Base-by-base conservation (phyloP, 2,113 vertebrate species). In the Dermatemys mawii region DNA sequence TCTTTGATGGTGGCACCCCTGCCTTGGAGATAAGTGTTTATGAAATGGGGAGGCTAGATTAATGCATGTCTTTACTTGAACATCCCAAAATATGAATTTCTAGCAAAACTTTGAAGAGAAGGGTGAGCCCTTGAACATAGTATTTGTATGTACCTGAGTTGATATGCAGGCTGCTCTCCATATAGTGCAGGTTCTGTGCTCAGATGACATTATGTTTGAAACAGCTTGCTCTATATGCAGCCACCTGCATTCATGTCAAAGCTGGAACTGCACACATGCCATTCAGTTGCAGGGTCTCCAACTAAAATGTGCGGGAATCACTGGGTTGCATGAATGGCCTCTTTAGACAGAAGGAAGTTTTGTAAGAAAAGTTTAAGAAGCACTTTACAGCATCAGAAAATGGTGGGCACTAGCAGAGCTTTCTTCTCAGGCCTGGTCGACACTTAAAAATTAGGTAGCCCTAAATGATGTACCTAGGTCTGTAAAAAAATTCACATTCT, bases 1-100 rank as follows among this genome's bases (percentile, higher is more conserved):
- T 90, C 89, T 94, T 90, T 95, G 92, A 91, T 90, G 79, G 91
- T 91, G 76, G 48, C 67, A 9, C 0, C 38, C 81, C 90, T 96
- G 82, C 84, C 92, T 55, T 38, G 44, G 73, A 90, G 70, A 93
- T 92, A 88, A 91, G 35, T 53, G 60, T 81, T 92, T 81, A 51
- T 50, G 24, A 87, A 49, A 90, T 95, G 54, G 76, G 60, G 90
- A 91, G 86, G 81, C n/a, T 22, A 78, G 54, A 84, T 83, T 35
- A 9, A 38, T 26, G 90, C 26, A 70, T 76, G 26, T 44, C 44
- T 44, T 75, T 41, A 75, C 22, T 76, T 76, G 35, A 95, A 41
- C 60, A 88, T 93, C 38, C 19, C 24, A 87, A 53, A 81, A 83
- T 35, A 63, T 87, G 35, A 90, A 70, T 60, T 91, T 85, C 75